phyloP scores from a whole-genome alignment of 2,113 vertebrate genomes.

The Gopherus flavomarginatus region DNA sequence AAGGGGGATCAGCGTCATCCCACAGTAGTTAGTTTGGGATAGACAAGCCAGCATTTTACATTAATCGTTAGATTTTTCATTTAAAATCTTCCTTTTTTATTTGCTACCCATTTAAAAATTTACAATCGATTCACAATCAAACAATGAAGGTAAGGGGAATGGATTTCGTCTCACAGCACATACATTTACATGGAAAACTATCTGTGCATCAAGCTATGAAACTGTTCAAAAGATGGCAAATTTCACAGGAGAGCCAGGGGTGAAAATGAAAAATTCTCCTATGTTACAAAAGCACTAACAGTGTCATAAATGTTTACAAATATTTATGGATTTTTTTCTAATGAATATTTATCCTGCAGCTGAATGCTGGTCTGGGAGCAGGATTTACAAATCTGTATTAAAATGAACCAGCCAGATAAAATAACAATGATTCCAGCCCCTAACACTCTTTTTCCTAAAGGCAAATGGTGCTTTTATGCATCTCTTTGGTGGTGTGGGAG shows the following conservation, averaged over 20 bases:
- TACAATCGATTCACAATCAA: neutral
- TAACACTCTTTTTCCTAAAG: neutral
- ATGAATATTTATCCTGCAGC: neutral
- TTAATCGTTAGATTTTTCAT: neutral
- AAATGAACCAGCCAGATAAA: neutral
- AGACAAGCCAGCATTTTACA: neutral
- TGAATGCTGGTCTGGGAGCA: fast-evolving
- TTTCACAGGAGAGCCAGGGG: neutral
- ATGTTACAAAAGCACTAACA: neutral
- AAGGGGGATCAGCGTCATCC: neutral
- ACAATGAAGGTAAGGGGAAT: neutral
- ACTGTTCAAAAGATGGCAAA: neutral
- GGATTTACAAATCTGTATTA: neutral
- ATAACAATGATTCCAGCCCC: neutral
- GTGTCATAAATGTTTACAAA: neutral
- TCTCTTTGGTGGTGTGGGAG: neutral
- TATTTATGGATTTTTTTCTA: neutral
- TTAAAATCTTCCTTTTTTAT: neutral
- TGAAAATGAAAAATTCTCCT: neutral
- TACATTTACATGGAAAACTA: neutral
- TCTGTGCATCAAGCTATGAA: neutral
- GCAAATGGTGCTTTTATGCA: neutral
- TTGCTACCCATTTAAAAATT: neutral
- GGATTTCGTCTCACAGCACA: fast-evolving
- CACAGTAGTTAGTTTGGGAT: neutral